These are phyloP conservation scores for Ancistrus triradiatus DNA, from an alignment of 2,113 vertebrate species.

Conservation along the genomic window DNA sequence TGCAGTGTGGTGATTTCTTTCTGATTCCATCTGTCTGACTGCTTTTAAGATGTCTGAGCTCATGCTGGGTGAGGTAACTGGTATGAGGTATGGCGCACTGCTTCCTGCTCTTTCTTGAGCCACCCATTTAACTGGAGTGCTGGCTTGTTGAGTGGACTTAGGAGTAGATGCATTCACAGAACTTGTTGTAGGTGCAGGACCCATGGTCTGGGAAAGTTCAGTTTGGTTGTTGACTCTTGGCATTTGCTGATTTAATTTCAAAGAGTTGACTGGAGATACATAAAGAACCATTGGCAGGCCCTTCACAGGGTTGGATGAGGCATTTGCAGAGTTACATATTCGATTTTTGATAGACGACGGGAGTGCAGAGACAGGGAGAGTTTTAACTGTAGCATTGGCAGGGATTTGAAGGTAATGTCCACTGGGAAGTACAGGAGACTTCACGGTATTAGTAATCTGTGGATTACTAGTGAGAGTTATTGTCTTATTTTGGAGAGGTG, in stretches of 20 bases:
- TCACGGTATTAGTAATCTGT: conserved; percentile 55
- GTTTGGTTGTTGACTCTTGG: conserved; percentile 47
- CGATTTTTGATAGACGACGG: conserved; percentile 72
- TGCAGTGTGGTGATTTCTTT: conserved; percentile 26
- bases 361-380: conserved; percentile 71
- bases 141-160: conserved; percentile 47
- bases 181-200: conserved; percentile 5
- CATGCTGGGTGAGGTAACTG: conserved; percentile 65
- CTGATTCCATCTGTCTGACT: conserved; percentile 58
- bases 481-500: conserved; percentile 48
- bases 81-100: conserved; percentile 59
- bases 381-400: conserved; percentile 73
- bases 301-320: conserved; percentile 47
- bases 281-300: conserved; percentile 64
- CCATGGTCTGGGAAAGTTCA: conserved; percentile 45
- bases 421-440: conserved; percentile 61
- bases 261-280: conserved; percentile 74
- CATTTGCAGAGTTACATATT: conserved; percentile 61
- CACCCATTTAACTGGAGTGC: conserved; percentile 76
- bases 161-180: conserved; percentile 46
- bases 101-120: conserved; percentile 68
- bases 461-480: conserved; percentile 54
- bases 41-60: conserved; percentile 70
- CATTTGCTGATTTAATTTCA: conserved; percentile 60
- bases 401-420: conserved; percentile 81